Conservation (phyloP, 2,888 invertebrate species). For the Acholoe squamosa region DNA sequence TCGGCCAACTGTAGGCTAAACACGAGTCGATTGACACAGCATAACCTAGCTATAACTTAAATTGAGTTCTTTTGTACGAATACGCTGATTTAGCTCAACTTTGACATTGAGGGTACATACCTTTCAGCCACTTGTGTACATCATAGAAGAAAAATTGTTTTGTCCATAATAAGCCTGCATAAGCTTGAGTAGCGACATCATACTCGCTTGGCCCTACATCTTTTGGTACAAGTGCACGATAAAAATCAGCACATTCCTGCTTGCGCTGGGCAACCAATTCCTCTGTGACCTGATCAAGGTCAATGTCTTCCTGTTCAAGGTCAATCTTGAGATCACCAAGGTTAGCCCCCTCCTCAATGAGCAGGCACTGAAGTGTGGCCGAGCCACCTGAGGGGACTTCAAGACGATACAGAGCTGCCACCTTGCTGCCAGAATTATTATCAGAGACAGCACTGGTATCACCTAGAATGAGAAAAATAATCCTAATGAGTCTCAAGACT, state of each 20-base stretch:
- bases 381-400: slow-evolving; percentile 74
- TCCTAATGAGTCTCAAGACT: too few species aligned
- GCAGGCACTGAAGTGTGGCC: slow-evolving; percentile 75
- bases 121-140: slow-evolving; percentile 76
- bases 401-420: slow-evolving; percentile 78
- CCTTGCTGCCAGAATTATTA: slow-evolving; percentile 75
- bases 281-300: slow-evolving; percentile 69
- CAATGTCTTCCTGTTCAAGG: slow-evolving; percentile 66
- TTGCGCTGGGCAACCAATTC: neutral
- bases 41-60: too few species aligned
- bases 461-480: neutral
- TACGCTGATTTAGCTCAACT: too few species aligned
- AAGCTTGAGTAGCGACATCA: slow-evolving; percentile 79
- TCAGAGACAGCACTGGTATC: neutral
- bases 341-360: slow-evolving; percentile 71
- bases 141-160: slow-evolving; percentile 83
- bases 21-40: too few species aligned
- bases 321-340: slow-evolving; percentile 70
- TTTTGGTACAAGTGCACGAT: neutral
- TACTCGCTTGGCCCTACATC: slow-evolving; percentile 69
- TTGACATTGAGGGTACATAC: too few species aligned
- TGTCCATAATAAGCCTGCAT: slow-evolving; percentile 83
- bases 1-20: too few species aligned
- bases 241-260: neutral
- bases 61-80: too few species aligned